Percentiles rank a stretch among this genome's conserved stretches.
These are phyloP conservation scores for Drosophila fuyamai DNA, from an alignment of 1,140 invertebrate species.

Conservation along the genomic window DNA sequence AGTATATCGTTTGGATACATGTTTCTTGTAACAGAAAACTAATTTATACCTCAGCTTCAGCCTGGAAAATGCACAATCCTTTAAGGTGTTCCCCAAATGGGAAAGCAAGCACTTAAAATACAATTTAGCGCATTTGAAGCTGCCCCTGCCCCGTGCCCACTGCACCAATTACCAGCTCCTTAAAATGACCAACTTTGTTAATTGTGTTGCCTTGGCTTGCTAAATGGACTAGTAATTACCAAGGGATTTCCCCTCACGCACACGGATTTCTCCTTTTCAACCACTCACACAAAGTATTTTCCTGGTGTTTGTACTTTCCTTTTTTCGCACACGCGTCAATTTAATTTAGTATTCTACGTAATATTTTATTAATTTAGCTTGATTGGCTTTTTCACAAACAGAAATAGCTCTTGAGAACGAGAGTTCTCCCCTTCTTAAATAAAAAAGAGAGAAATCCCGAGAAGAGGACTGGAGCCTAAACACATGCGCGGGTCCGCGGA, in stretches of 20 bases:
- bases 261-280: constrained; percentile 18
- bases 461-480: constrained; percentile 3
- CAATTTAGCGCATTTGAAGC: constrained; percentile 29
- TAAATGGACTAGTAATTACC: constrained; percentile 53
- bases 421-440: constrained; percentile 1
- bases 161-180: constrained; percentile 37
- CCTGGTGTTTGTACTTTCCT: constrained; percentile 18
- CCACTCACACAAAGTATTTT: constrained; percentile 2
- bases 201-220: constrained; percentile 37
- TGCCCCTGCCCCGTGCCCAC: not conserved
- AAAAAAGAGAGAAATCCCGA: not conserved
- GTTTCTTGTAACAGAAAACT: not conserved
- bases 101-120: constrained; percentile 34
- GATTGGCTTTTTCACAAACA: constrained; percentile 82
- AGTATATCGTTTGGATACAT: not conserved
- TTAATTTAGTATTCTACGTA: constrained; percentile 80
- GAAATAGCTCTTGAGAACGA: constrained; percentile 36
- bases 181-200: constrained; percentile 51
- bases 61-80: not conserved
- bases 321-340: constrained; percentile 77
- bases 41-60: not conserved
- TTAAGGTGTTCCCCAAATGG: not conserved
- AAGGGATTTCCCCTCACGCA: constrained; percentile 35
- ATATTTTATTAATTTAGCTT: constrained; percentile 82
- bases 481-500: too few species aligned